Conservation (phyloP, 2,797 vertebrate genomes). For the Neosilurus mollespiculum region DNA sequence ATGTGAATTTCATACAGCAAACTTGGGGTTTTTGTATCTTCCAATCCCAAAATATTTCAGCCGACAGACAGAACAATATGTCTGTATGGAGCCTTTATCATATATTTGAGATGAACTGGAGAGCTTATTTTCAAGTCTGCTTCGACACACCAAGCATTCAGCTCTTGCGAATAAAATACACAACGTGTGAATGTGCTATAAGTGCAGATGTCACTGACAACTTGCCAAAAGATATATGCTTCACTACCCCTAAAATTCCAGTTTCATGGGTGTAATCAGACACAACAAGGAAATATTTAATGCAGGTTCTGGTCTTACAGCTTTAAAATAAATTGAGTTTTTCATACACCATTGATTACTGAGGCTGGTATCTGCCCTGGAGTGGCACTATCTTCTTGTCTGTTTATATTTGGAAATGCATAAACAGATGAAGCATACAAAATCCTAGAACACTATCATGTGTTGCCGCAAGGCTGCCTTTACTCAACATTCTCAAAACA, state of each 20-base stretch:
- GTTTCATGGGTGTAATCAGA: constrained; percentile 5
- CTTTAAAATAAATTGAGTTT: constrained; percentile 43
- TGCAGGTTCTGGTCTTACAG: constrained; percentile 21
- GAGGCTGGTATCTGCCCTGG: constrained; percentile 13
- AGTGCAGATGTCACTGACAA: background rate
- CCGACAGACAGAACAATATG: background rate
- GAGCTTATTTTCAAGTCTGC: background rate
- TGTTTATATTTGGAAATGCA: constrained; percentile 1
- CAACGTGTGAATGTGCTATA: background rate
- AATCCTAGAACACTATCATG: constrained; percentile 10
- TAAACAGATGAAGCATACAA: constrained; percentile 16
- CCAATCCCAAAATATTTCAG: background rate
- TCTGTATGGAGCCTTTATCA: background rate
- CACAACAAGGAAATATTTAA: constrained; percentile 23
- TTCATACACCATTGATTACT: constrained; percentile 37
- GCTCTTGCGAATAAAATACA: background rate
- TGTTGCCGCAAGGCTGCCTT: background rate
- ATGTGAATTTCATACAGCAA: background rate
- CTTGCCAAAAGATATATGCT: constrained; percentile 7
- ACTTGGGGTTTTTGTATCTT: background rate
- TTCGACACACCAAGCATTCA: background rate
- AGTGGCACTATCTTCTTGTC: constrained; percentile 9
- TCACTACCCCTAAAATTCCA: constrained; percentile 12
- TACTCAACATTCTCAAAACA: background rate
- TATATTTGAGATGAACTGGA: background rate